Conservation (phyloP, 2,797 vertebrate species). For the Pantherophis alleghaniensis region DNA sequence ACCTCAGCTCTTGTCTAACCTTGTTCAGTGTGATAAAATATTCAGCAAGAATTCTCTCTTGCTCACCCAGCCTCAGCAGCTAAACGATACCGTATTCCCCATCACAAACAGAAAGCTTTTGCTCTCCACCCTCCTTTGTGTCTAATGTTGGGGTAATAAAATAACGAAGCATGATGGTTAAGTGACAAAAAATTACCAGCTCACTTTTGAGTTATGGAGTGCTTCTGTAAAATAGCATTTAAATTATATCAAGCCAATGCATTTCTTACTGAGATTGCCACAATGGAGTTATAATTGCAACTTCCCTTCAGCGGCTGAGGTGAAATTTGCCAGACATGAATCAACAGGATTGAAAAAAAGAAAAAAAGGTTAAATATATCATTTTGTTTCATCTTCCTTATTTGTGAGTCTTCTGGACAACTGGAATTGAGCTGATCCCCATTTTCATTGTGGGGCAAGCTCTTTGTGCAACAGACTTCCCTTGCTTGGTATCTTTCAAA, state of each 20-base stretch:
- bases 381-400: slow-evolving; percentile 22
- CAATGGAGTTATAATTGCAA: slow-evolving; percentile 60
- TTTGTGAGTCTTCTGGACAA: slow-evolving; percentile 34
- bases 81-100: neutral
- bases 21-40: neutral
- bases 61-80: neutral
- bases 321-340: slow-evolving; percentile 15
- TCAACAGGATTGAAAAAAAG: neutral
- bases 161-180: slow-evolving; percentile 42
- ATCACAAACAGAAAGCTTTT: neutral
- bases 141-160: slow-evolving; percentile 6
- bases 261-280: slow-evolving; percentile 58
- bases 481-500: neutral
- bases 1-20: slow-evolving; percentile 48
- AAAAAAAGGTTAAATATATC: neutral
- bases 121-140: neutral
- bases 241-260: slow-evolving; percentile 54
- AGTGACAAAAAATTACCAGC: slow-evolving; percentile 56
- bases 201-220: slow-evolving; percentile 47
- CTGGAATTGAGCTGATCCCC: neutral
- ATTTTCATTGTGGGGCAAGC: neutral
- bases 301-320: slow-evolving; percentile 51
- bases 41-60: fast-evolving
- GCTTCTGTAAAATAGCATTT: slow-evolving; percentile 46
- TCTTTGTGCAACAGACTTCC: neutral